Percentiles rank a stretch among this genome's conserved stretches.
phyloP scores from a whole-genome alignment of 2,113 vertebrate species.

The Corythornis madagascariensis region DNA sequence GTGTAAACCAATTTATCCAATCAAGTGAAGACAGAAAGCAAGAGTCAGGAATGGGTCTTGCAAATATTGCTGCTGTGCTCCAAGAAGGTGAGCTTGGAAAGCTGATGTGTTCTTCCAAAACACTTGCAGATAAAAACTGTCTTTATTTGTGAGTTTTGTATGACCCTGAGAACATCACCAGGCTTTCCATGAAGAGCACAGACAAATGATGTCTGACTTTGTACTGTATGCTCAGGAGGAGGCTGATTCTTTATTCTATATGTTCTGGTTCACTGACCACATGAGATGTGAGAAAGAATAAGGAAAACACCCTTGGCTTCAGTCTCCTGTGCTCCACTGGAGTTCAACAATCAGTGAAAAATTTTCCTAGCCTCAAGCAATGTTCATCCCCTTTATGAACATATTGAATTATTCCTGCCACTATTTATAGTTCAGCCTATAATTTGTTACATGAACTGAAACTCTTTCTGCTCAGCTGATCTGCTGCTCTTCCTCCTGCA shows the following conservation, averaged over 20 bases:
- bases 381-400: background rate
- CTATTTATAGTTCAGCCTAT: conserved; percentile 37
- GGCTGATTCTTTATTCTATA: background rate
- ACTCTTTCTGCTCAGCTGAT: conserved; percentile 9
- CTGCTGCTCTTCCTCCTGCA: background rate
- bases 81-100: background rate
- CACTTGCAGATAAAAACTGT: background rate
- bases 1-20: background rate
- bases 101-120: background rate
- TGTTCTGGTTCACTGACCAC: background rate
- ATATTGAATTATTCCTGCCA: background rate
- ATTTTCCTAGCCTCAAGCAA: conserved; percentile 46
- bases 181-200: background rate
- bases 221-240: background rate
- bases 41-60: background rate
- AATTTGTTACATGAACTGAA: conserved; percentile 33
- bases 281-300: background rate
- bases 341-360: background rate
- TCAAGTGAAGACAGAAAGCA: background rate
- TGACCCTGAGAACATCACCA: background rate
- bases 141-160: background rate
- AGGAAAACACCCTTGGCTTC: background rate
- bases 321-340: background rate
- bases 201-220: background rate
- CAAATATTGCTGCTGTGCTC: background rate